Base-by-base conservation (phyloP, 2,797 vertebrate genomes). In the Xenentodon cancila region DNA sequence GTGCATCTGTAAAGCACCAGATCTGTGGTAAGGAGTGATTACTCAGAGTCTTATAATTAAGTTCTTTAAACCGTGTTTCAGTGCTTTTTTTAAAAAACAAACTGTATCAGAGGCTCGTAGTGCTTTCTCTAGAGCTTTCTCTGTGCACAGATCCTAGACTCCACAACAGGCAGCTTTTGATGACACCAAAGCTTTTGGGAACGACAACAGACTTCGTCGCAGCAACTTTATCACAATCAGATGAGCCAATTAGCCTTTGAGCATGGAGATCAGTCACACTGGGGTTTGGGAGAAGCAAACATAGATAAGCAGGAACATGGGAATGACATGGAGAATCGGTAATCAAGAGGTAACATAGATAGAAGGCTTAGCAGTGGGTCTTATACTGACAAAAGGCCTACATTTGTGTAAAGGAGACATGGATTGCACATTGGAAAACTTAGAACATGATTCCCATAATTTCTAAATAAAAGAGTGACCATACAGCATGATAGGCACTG, bases 211-310 rank as follows among this genome's bases (percentile, higher is more conserved):
- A 54, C 48, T 19, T 66, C 63, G 53, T 48, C 76, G 63, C 85
- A 62, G 78, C 51, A 72, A 83, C 79, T 91, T 88, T 90, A 82
- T 92, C 88, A 87, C 79, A 85, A 91, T 88, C 88, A 88, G 78
- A 89, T 61, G 45, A 88, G 88, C 85, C 91, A 92, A 92, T 92
- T 91, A 92, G 84, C 76, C 81, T 40, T 30, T 48, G 75, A 87
- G 83, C 79, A 56, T 79, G 7, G 12, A 85, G 81, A 87, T 89
- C 83, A 89, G 67, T 59, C 69, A 55, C 44, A 51, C 52, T 73
- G 67, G 74, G 64, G 60, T 68, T 69, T 54, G 62, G 68, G 62
- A 75, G 64, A 73, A 32, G 62, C 17, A 1, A 21, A 34, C 6
- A 0, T 19, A 17, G 45, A 45, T 17, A 57, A 53, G 42, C 5